A percentile compares a stretch with the other conserved stretches of the same genome.
These are phyloP conservation scores for Lasioglossum marginatum DNA, from an alignment of 2,888 invertebrate species.

Conservation along the genomic window DNA sequence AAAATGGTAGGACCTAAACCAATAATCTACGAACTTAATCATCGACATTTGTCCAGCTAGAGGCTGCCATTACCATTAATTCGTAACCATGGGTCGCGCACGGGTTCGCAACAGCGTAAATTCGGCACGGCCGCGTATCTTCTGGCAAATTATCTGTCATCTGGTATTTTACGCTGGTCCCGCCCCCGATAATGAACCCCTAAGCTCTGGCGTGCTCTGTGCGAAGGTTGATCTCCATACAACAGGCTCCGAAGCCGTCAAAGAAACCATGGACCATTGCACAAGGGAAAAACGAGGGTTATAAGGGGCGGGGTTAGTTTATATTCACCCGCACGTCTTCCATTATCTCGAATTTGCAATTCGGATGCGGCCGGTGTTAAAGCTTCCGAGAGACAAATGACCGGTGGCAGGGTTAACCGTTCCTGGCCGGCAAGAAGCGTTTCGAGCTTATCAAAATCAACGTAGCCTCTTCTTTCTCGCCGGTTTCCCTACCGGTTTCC, in stretches of 20 bases:
- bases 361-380: constrained; percentile 57
- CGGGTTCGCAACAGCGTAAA: not conserved
- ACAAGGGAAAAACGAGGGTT: not conserved
- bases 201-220: not conserved
- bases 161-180: not conserved
- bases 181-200: not conserved
- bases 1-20: not conserved
- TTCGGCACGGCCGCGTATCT: not conserved
- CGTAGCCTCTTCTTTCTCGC: constrained; percentile 14
- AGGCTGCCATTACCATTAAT: not conserved
- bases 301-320: constrained; percentile 29
- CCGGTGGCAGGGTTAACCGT: constrained; percentile 33
- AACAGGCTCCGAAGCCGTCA: not conserved
- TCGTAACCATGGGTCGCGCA: not conserved
- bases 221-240: not conserved
- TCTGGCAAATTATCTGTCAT: not conserved
- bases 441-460: constrained; percentile 44
- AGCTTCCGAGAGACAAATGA: constrained; percentile 44
- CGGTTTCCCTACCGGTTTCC: not conserved
- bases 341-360: constrained; percentile 68
- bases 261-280: constrained; percentile 32
- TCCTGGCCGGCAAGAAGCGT: not conserved
- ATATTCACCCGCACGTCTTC: constrained; percentile 58
- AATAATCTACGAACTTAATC: not conserved
- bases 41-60: not conserved